phyloP scores from a whole-genome alignment of 2,888 invertebrate species.

The Hemistola chrysoprasaria region DNA sequence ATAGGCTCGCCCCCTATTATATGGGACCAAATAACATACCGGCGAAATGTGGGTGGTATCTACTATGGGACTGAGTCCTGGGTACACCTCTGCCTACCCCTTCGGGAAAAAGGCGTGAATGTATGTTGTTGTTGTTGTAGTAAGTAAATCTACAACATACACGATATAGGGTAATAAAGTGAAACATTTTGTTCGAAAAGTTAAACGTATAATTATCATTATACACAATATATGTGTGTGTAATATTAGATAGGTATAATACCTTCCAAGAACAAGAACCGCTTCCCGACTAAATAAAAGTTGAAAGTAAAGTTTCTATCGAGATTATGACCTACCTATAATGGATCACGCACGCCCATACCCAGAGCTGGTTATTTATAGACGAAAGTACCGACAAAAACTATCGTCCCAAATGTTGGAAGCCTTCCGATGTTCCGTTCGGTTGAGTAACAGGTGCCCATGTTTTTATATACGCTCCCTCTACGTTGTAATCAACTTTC shows the following conservation, averaged over 20 bases:
- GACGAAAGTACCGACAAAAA: constrained; percentile 61
- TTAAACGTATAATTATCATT: no score
- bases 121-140: no score
- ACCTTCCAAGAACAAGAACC: not conserved
- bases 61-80: no score
- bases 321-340: constrained; percentile 36
- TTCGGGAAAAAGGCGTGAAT: no score
- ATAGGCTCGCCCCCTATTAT: no score
- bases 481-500: constrained; percentile 37
- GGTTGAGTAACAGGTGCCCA: constrained; percentile 33
- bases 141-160: no score
- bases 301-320: constrained; percentile 35
- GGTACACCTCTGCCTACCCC: no score
- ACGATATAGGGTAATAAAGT: no score
- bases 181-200: no score
- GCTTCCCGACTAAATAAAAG: constrained; percentile 19
- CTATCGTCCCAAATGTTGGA: constrained; percentile 62
- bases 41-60: no score
- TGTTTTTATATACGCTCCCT: constrained; percentile 47
- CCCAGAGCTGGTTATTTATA: constrained; percentile 67
- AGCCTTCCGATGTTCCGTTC: constrained; percentile 57
- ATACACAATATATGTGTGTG: no score
- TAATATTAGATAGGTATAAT: not conserved
- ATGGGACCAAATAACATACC: no score
- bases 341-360: constrained; percentile 46